Conservation (phyloP, 2,888 invertebrate genomes). For the Oxytorus armatus region DNA sequence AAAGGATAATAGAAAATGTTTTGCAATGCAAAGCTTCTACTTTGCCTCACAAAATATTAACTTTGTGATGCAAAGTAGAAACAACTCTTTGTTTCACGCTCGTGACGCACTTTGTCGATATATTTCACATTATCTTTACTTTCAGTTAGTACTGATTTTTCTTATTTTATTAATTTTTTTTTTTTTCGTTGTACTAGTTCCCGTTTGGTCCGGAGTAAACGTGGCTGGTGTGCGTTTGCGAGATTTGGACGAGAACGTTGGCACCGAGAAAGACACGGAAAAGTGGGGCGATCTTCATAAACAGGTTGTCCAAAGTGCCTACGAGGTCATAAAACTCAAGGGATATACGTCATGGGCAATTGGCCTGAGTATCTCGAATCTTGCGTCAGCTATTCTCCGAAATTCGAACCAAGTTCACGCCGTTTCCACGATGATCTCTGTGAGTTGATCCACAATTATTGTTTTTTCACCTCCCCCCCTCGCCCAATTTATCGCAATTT, state of each 20-base stretch:
- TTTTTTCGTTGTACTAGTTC: conserved; percentile 86
- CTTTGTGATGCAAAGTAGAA: too few species aligned
- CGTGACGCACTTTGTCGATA: too few species aligned
- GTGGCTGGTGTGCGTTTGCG: conserved; percentile 94
- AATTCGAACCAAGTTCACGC: conserved; percentile 92
- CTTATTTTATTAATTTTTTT: too few species aligned
- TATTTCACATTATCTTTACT: background rate
- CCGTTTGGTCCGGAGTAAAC: conserved; percentile 97
- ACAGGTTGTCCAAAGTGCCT: conserved; percentile 94
- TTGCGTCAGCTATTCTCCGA: conserved; percentile 89
- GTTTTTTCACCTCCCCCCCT: too few species aligned
- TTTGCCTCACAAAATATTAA: too few species aligned
- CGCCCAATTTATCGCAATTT: too few species aligned
- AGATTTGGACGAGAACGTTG: conserved; percentile 91
- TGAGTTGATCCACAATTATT: conserved; percentile 83
- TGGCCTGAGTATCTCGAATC: conserved; percentile 90
- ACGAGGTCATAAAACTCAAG: conserved; percentile 94
- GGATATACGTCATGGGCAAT: conserved; percentile 97
- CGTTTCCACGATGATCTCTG: conserved; percentile 91
- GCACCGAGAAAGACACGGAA: conserved; percentile 90
- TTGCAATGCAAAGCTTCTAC: too few species aligned
- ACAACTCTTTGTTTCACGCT: too few species aligned
- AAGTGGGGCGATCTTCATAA: conserved; percentile 92
- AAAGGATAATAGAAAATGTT: too few species aligned
- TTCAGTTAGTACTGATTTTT: background rate